phyloP scores from a whole-genome alignment of 2,888 invertebrate genomes.

The Parasteatoda lunata region DNA sequence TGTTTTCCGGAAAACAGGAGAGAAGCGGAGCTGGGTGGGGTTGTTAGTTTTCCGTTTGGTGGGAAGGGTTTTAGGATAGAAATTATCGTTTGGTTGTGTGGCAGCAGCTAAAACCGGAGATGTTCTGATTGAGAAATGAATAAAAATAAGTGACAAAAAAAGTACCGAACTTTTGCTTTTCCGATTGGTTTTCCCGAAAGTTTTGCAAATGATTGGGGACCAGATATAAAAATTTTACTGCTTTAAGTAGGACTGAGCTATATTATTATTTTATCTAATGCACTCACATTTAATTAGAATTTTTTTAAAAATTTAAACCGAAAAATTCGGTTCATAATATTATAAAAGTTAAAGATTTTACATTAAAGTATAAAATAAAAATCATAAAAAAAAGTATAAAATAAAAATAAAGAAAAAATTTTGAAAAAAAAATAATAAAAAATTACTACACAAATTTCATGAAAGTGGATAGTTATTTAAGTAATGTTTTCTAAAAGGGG shows the following conservation, averaged over 20 bases:
- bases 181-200: conserved; percentile 39
- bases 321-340: too few species aligned
- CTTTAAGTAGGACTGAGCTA: background rate
- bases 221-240: conserved; percentile 33
- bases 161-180: conserved; percentile 35
- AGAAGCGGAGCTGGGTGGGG: conserved; percentile 6
- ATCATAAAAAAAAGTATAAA: too few species aligned
- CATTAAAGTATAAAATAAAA: too few species aligned
- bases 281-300: too few species aligned
- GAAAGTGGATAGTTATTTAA: too few species aligned
- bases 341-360: too few species aligned
- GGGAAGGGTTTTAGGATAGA: conserved; percentile 32
- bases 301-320: too few species aligned
- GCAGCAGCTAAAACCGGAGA: conserved; percentile 51
- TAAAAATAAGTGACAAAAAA: conserved; percentile 3
- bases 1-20: conserved; percentile 62
- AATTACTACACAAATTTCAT: too few species aligned
- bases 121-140: conserved; percentile 54
- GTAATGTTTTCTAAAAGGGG: too few species aligned
- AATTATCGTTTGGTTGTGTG: conserved; percentile 35
- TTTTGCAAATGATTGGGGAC: conserved; percentile 36
- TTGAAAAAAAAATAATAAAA: too few species aligned
- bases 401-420: too few species aligned
- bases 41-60: conserved; percentile 1
- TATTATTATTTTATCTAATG: background rate